Evolutionary conservation across 2,113 vertebrate species (phyloP).

Genomic region (Fukomys damarensis): DNA sequence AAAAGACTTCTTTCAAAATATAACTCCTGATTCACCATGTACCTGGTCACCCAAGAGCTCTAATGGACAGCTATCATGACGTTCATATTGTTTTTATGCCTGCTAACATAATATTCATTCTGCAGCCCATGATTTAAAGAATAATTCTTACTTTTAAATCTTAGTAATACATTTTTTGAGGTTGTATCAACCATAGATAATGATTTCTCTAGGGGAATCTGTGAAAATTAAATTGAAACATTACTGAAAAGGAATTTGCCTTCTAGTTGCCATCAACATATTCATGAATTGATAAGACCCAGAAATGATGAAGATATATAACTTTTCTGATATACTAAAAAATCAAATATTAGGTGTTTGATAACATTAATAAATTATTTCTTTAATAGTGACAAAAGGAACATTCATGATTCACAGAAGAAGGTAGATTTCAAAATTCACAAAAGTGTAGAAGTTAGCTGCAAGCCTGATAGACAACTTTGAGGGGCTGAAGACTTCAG

Average conservation of each 20-base stretch:
- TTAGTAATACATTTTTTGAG: neutral
- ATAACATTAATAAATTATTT: neutral
- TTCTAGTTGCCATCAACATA: neutral
- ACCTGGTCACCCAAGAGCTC: neutral
- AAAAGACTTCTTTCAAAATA: neutral
- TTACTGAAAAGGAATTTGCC: neutral
- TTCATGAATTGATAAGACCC: neutral
- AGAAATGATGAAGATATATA: neutral
- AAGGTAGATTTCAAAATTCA: neutral
- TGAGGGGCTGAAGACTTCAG: neutral
- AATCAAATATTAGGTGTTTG: neutral
- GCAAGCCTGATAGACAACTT: neutral
- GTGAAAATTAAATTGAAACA: neutral
- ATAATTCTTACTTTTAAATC: neutral
- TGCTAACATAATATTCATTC: neutral
- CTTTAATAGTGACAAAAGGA: neutral
- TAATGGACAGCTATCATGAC: neutral
- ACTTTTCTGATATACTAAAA: neutral
- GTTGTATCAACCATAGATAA: neutral
- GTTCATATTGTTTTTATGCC: neutral
- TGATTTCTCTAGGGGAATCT: neutral
- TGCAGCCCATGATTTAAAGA: neutral
- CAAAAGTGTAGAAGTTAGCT: neutral
- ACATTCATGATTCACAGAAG: neutral
- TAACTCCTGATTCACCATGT: neutral